These are phyloP conservation scores for Papilio polytes DNA, from an alignment of 1,140 invertebrate species.

Conservation along the genomic window DNA sequence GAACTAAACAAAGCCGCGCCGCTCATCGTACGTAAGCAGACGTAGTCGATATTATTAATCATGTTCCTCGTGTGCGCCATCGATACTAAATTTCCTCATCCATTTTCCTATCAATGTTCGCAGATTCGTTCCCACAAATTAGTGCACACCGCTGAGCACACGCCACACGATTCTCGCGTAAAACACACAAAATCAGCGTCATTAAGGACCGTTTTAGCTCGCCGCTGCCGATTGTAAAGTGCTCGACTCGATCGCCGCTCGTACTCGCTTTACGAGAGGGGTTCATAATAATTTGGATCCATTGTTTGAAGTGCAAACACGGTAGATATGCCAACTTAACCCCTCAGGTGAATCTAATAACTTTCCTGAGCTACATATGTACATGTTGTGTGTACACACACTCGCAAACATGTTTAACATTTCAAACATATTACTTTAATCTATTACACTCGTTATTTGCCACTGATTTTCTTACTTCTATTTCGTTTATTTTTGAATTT, in stretches of 20 bases:
- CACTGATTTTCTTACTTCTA: not conserved
- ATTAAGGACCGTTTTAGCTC: slow-evolving; percentile 26
- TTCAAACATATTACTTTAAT: slow-evolving; percentile 29
- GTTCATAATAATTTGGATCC: slow-evolving; percentile 68
- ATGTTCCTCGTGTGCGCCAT: slow-evolving; percentile 38
- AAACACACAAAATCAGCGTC: slow-evolving; percentile 13
- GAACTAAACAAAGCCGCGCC: not conserved
- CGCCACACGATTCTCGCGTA: not conserved
- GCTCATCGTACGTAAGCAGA: not conserved
- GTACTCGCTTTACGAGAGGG: slow-evolving; percentile 44
- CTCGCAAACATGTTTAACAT: slow-evolving; percentile 44
- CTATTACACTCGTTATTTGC: not conserved
- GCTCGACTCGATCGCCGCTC: slow-evolving; percentile 31
- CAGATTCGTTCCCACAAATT: slow-evolving; percentile 31
- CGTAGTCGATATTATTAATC: slow-evolving; percentile 37
- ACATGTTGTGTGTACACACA: not conserved
- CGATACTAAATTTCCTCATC: slow-evolving; percentile 41
- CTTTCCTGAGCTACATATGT: slow-evolving; percentile 47
- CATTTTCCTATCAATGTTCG: slow-evolving; percentile 38
- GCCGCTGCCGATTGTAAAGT: not conserved
- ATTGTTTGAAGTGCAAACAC: slow-evolving; percentile 76
- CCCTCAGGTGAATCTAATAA: slow-evolving; percentile 76
- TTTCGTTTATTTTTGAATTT: not conserved
- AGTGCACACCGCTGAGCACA: not conserved
- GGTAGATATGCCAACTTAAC: slow-evolving; percentile 55